These are phyloP conservation scores for Pseudopodoces humilis DNA, from an alignment of 2,113 vertebrate genomes.

Conservation along the genomic window DNA sequence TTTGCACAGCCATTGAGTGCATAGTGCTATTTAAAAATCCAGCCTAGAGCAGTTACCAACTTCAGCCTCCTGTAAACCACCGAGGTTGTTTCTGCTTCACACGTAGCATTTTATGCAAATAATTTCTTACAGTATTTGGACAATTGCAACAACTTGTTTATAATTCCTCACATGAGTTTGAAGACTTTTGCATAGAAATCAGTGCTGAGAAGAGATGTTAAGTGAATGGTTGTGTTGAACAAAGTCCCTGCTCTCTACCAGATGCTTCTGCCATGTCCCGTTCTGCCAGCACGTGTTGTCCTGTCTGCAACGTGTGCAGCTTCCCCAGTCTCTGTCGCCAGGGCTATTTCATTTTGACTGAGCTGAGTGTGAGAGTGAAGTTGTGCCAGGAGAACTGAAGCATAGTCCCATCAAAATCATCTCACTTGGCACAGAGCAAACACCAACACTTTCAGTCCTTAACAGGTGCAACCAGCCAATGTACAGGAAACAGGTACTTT, in stretches of 20 bases:
- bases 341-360: neutral
- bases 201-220: neutral
- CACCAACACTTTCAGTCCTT: neutral
- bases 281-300: neutral
- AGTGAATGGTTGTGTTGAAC: neutral
- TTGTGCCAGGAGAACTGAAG: neutral
- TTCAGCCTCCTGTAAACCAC: slow-evolving; percentile 3
- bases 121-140: neutral
- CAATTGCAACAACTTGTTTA: neutral
- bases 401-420: neutral
- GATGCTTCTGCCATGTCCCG: neutral
- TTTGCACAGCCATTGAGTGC: neutral
- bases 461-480: neutral
- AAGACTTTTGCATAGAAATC: neutral
- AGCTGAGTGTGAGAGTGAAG: neutral
- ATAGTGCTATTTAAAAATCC: slow-evolving; percentile 20
- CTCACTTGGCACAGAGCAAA: neutral
- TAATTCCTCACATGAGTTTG: neutral
- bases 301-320: accelerated
- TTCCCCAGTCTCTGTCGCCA: neutral
- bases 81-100: neutral
- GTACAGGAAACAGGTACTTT: neutral
- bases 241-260: neutral
- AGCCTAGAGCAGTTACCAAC: neutral
- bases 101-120: slow-evolving; percentile 42